Conservation (phyloP, 1,140 invertebrate genomes). For the Charaxes varanes region DNA sequence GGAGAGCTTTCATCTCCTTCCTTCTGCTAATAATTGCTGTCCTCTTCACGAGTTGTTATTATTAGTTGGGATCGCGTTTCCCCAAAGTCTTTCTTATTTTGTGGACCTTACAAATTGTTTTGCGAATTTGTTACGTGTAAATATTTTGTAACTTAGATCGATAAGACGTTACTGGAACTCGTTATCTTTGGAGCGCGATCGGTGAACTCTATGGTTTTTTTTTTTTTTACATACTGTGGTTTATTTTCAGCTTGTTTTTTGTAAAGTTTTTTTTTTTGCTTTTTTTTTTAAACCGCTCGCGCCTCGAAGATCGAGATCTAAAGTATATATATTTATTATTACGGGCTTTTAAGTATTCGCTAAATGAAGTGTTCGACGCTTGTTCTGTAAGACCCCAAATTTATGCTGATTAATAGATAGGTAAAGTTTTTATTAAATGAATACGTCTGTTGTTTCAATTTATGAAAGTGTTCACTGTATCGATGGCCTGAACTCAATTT, state of each 20-base stretch:
- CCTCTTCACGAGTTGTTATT: slow-evolving; percentile 15
- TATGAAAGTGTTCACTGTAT: slow-evolving; percentile 34
- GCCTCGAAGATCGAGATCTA: too few relatives aligned
- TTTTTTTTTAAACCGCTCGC: too few relatives aligned
- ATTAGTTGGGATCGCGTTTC: slow-evolving; percentile 2
- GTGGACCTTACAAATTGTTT: neutral
- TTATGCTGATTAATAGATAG: slow-evolving; percentile 32
- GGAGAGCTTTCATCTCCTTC: slow-evolving; percentile 23
- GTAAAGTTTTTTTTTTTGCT: neutral
- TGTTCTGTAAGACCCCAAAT: too few relatives aligned
- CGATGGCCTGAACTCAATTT: slow-evolving; percentile 4
- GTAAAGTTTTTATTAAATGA: slow-evolving; percentile 29
- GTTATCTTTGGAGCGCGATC: slow-evolving; percentile 1
- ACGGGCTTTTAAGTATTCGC: neutral
- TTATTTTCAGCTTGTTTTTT: neutral
- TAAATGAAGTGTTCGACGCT: neutral
- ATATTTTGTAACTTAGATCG: slow-evolving; percentile 10
- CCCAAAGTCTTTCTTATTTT: neutral
- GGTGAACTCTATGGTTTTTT: neutral
- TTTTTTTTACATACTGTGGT: neutral
- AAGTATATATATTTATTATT: too few relatives aligned
- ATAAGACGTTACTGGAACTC: slow-evolving; percentile 2
- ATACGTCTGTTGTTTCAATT: slow-evolving; percentile 35
- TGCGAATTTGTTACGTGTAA: slow-evolving; percentile 7
- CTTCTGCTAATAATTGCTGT: slow-evolving; percentile 24